phyloP scores from a whole-genome alignment of 2,797 vertebrate species.

The Monodelphis domestica region DNA sequence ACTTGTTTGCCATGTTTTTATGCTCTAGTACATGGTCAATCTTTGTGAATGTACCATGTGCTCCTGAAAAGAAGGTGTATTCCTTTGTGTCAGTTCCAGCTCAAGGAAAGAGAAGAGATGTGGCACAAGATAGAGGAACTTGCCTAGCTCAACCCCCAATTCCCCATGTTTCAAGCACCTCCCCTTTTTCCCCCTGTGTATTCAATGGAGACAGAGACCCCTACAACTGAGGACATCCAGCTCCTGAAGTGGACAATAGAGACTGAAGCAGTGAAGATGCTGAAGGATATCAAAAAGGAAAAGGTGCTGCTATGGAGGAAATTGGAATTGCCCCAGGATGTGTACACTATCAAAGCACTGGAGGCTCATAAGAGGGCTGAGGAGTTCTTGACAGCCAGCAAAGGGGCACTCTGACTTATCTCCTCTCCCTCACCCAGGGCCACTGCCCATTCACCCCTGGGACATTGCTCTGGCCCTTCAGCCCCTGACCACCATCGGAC shows the following conservation, averaged over 20 bases:
- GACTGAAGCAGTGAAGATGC: constrained; percentile 92
- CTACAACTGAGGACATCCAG: constrained; percentile 96
- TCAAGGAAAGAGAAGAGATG: constrained; percentile 96
- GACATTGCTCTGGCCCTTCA: constrained; percentile 59
- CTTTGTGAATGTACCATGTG: too few species aligned
- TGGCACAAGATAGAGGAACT: constrained; percentile 96
- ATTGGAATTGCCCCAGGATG: constrained; percentile 97
- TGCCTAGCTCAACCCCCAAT: constrained; percentile 95
- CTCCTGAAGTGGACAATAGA: constrained; percentile 97
- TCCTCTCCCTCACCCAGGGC: constrained; percentile 62
- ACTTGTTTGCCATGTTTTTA: too few species aligned
- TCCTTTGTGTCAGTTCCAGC: constrained; percentile 94
- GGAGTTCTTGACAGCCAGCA: constrained; percentile 97
- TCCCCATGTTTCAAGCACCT: constrained; percentile 92
- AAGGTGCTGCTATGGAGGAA: constrained; percentile 95
- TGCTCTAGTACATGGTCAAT: too few species aligned
- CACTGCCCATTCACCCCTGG: constrained; percentile 64
- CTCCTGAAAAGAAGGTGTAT: too few species aligned
- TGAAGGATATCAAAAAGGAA: constrained; percentile 95
- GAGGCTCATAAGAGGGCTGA: constrained; percentile 97
- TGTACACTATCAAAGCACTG: constrained; percentile 98
- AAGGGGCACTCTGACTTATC: constrained; percentile 95
- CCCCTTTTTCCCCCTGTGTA: constrained; percentile 88
- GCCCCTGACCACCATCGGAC: constrained; percentile 72
- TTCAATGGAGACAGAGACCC: constrained; percentile 97